phyloP scores from a whole-genome alignment of 2,888 invertebrate genomes.

The Troides helena region DNA sequence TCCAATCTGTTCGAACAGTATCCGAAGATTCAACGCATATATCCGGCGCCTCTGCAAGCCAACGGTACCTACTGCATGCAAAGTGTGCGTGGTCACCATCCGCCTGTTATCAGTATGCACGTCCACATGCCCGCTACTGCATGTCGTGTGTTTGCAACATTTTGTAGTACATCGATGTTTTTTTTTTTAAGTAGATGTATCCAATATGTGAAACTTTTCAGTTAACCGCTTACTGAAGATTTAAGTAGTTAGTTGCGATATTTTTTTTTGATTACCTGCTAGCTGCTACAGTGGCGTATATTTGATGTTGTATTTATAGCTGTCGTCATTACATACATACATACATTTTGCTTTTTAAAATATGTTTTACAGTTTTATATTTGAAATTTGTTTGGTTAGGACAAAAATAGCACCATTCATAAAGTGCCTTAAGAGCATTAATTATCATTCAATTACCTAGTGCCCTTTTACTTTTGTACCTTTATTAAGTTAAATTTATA shows the following conservation, averaged over 20 bases:
- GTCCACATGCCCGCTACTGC: constrained; percentile 53
- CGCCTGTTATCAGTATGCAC: constrained; percentile 62
- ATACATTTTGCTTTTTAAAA: background rate
- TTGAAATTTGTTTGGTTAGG: no score
- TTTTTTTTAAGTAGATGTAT: background rate
- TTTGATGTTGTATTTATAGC: constrained; percentile 1
- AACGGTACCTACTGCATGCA: constrained; percentile 71
- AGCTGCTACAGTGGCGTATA: background rate
- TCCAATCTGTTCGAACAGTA: constrained; percentile 87
- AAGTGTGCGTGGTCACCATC: constrained; percentile 50
- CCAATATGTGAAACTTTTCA: constrained; percentile 5
- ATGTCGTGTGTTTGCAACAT: constrained; percentile 61
- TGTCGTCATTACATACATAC: background rate
- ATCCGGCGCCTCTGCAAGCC: constrained; percentile 82
- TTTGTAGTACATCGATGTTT: constrained; percentile 25
- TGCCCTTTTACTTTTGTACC: no score
- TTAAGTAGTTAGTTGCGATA: background rate
- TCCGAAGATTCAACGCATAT: constrained; percentile 88
- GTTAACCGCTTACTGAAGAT: constrained; percentile 13
- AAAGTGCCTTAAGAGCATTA: no score
- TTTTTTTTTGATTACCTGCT: constrained; percentile 2
- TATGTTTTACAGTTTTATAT: background rate
- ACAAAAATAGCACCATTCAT: no score
- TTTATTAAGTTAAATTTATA: no score
- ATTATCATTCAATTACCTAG: no score